Evolutionary conservation across 1,140 invertebrate genomes (phyloP).

Genomic region (Saccostrea cuccullata): DNA sequence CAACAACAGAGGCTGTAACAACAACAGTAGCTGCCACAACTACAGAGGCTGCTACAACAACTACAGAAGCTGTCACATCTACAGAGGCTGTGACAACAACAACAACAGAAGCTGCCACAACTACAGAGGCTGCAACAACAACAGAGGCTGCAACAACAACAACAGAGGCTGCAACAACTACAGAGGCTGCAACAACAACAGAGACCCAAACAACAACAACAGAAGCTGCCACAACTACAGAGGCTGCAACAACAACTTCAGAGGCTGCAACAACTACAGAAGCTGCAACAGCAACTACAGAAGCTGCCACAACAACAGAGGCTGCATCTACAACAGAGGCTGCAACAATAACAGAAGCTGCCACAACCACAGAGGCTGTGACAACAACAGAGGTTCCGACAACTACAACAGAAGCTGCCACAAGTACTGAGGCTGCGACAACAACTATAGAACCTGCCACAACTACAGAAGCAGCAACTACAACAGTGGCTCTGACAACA

Average conservation of each 20-base stretch:
- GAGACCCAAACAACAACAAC: neutral
- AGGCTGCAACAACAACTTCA: neutral
- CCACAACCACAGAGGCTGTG: neutral
- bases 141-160: neutral
- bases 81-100: neutral
- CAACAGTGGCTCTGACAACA: neutral
- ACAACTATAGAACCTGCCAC: too few species aligned
- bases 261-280: neutral
- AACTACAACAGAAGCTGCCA: neutral
- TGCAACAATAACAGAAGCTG: too few species aligned
- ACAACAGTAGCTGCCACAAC: neutral
- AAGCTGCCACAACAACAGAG: neutral
- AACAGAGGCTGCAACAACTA: neutral
- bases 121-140: neutral
- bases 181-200: too few species aligned
- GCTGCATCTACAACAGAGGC: too few species aligned
- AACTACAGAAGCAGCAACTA: neutral
- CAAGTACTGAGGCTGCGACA: neutral
- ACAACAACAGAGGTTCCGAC: neutral
- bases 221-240: neutral
- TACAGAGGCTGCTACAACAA: neutral
- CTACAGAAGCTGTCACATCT: neutral
- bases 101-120: neutral
- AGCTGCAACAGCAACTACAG: neutral
- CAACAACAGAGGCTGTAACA: neutral